These are phyloP conservation scores for Trissoscelio sp. DNA, from an alignment of 2,888 invertebrate species.

Conservation along the genomic window DNA sequence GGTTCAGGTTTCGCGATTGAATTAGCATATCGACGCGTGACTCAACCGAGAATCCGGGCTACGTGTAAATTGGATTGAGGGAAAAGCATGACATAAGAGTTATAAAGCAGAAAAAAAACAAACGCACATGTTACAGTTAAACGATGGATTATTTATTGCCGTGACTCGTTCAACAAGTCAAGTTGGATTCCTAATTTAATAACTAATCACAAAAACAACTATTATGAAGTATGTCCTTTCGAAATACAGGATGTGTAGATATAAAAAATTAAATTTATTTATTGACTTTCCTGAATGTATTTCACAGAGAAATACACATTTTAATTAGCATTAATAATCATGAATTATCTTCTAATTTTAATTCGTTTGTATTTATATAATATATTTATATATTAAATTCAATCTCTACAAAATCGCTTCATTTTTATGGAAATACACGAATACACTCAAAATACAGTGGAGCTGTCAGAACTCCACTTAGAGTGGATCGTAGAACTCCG, in stretches of 20 bases:
- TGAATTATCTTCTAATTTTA: too few species aligned
- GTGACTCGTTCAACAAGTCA: neutral
- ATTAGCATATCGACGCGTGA: slow-evolving; percentile 59
- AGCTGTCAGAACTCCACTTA: too few species aligned
- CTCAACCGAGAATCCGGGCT: slow-evolving; percentile 41
- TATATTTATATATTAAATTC: too few species aligned
- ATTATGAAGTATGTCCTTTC: neutral
- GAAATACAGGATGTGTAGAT: neutral
- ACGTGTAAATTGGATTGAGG: slow-evolving; percentile 40
- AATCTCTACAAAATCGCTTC: too few species aligned
- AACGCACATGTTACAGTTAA: slow-evolving; percentile 38
- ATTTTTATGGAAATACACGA: too few species aligned
- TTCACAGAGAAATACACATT: neutral
- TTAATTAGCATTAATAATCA: too few species aligned
- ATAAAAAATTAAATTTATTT: neutral
- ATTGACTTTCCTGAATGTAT: neutral
- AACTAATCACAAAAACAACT: too few species aligned
- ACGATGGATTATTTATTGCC: slow-evolving; percentile 32
- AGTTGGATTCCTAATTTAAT: too few species aligned
- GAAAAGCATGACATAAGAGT: slow-evolving; percentile 33
- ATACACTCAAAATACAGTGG: too few species aligned
- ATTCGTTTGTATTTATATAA: too few species aligned
- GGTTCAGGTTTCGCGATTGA: slow-evolving; percentile 41
- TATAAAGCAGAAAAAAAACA: slow-evolving; percentile 15
- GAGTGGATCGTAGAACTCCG: too few species aligned